phyloP scores from a whole-genome alignment of 2,113 vertebrate species.

The Eubucco bourcierii region DNA sequence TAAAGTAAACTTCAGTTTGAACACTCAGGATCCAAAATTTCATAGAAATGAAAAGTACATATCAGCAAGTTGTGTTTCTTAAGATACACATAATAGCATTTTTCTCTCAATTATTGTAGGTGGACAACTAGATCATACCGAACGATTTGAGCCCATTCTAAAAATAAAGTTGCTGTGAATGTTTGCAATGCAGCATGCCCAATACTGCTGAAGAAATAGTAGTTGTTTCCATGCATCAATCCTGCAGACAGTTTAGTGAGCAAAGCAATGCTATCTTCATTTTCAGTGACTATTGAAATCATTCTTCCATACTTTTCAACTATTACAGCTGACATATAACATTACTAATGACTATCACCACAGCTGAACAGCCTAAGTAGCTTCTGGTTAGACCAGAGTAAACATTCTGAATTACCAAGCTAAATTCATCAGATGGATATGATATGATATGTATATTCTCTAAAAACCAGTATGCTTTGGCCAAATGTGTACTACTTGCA shows the following conservation, averaged over 20 bases:
- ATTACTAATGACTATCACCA: not conserved
- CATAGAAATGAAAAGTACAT: not conserved
- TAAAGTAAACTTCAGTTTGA: not conserved
- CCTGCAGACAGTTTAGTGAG: not conserved
- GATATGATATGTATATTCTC: not conserved
- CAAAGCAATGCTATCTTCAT: not conserved
- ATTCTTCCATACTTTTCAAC: not conserved
- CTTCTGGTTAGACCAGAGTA: not conserved
- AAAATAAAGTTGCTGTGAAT: not conserved
- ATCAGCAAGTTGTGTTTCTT: not conserved
- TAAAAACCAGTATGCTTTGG: not conserved
- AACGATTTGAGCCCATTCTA: not conserved
- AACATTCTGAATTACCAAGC: not conserved
- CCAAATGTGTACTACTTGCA: not conserved
- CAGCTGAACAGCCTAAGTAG: not conserved
- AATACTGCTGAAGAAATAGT: not conserved
- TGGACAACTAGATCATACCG: not conserved
- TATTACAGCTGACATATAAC: not conserved
- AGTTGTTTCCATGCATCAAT: not conserved
- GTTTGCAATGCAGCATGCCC: not conserved
- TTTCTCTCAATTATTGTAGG: not conserved
- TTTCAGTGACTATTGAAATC: not conserved
- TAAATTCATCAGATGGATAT: not conserved
- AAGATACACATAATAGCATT: not conserved
- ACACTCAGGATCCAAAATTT: not conserved